These are phyloP conservation scores for Drosophila mayri DNA, from an alignment of 1,140 invertebrate species.

Conservation along the genomic window DNA sequence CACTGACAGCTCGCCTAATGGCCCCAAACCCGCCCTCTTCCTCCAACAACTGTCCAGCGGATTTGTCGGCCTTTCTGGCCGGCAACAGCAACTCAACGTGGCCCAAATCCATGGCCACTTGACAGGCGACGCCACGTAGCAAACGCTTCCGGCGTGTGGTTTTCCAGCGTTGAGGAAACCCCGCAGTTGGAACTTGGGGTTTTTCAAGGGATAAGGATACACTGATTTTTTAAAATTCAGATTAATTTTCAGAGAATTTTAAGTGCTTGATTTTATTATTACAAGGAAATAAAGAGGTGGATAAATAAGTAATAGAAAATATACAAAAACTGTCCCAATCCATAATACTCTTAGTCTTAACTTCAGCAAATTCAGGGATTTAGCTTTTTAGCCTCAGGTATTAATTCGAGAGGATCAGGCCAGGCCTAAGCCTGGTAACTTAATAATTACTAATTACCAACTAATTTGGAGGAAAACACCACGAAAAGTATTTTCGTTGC, in stretches of 20 bases:
- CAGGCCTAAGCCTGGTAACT: not conserved
- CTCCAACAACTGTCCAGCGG: slow-evolving; percentile 17
- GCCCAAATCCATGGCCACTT: slow-evolving; percentile 70
- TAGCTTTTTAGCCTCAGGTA: not conserved
- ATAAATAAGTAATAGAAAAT: not conserved
- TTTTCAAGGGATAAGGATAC: not conserved
- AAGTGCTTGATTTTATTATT: not conserved
- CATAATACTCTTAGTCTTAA: not conserved
- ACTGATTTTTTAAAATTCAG: not conserved
- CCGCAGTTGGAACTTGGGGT: no score
- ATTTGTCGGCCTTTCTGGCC: slow-evolving; percentile 43
- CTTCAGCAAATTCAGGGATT: not conserved
- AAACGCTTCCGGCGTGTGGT: slow-evolving; percentile 67
- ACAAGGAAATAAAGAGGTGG: not conserved
- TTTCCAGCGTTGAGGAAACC: slow-evolving; percentile 27
- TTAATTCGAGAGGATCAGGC: slow-evolving; percentile 1
- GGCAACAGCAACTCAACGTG: slow-evolving; percentile 43
- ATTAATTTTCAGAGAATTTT: no score
- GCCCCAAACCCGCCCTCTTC: slow-evolving; percentile 15
- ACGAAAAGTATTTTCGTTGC: slow-evolving; percentile 4
- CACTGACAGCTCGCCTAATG: slow-evolving; percentile 64
- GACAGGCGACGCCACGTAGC: slow-evolving; percentile 72
- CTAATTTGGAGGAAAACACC: slow-evolving; percentile 19
- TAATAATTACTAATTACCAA: slow-evolving; percentile 34
- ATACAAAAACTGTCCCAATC: not conserved